Evolutionary conservation across 2,888 invertebrate genomes (phyloP).

Genomic region (Dryadula phaetusa): DNA sequence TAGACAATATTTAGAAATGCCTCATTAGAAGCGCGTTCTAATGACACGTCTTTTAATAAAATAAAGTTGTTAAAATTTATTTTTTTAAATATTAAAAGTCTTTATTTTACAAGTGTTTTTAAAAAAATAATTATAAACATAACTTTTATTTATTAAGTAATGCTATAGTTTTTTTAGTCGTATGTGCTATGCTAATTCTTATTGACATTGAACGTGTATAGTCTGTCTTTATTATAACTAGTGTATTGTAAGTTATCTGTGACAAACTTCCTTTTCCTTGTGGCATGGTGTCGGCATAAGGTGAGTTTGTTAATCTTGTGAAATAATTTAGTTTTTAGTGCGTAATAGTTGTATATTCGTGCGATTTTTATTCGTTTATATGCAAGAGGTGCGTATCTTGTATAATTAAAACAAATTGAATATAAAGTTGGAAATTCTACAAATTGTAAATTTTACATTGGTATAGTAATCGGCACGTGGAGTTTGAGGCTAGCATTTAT

Average conservation of each 20-base stretch:
- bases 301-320: constrained; percentile 67
- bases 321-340: constrained; percentile 54
- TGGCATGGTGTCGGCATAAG: constrained; percentile 83
- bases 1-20: neutral
- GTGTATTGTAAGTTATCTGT: neutral
- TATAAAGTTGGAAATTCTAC: neutral
- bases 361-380: neutral
- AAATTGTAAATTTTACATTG: neutral
- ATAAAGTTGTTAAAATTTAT: neutral
- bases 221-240: neutral
- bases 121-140: too few relatives aligned
- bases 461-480: constrained; percentile 24
- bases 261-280: constrained; percentile 72
- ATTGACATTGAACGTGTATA: neutral
- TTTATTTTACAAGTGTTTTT: too few relatives aligned
- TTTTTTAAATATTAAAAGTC: too few relatives aligned
- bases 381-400: constrained; percentile 9
- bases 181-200: too few relatives aligned
- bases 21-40: too few relatives aligned
- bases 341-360: constrained; percentile 44
- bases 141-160: neutral
- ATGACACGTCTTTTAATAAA: neutral
- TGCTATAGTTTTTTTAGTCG: too few relatives aligned
- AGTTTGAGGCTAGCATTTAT: constrained; percentile 4
- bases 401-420: neutral